These are phyloP conservation scores for Falcunculus frontatus DNA, from an alignment of 2,113 vertebrate species.

Conservation along the genomic window DNA sequence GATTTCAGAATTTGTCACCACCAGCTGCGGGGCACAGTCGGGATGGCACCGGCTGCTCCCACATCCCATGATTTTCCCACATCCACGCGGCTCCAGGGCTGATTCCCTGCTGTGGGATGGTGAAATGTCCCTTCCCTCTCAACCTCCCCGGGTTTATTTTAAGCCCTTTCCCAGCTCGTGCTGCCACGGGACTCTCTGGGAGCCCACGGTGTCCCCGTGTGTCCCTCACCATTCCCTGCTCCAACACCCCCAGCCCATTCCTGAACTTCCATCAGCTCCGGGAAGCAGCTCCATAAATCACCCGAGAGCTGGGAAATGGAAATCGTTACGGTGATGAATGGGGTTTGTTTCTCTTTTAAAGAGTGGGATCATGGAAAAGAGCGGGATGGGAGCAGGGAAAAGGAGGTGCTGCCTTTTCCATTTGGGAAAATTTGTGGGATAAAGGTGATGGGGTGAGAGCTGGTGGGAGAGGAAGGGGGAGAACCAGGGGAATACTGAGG, in stretches of 20 bases:
- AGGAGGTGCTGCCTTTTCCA: neutral
- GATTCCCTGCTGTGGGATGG: neutral
- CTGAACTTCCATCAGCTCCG: neutral
- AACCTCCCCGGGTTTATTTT: neutral
- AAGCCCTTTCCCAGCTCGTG: neutral
- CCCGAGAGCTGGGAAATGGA: neutral
- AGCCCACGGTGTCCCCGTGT: neutral
- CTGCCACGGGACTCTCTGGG: neutral
- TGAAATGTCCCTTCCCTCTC: neutral
- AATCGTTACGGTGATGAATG: slow-evolving; percentile 44
- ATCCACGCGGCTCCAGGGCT: neutral
- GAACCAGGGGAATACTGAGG: neutral
- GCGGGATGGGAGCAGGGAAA: neutral
- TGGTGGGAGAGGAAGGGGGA: neutral
- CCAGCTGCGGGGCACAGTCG: fast-evolving
- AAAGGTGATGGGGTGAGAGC: neutral
- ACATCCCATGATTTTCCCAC: neutral
- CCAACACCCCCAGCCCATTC: neutral
- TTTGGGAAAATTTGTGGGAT: neutral
- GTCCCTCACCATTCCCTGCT: neutral
- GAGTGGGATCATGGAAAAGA: neutral
- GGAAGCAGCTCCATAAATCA: slow-evolving; percentile 48
- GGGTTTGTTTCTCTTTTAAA: neutral
- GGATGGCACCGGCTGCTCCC: neutral
- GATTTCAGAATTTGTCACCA: neutral